Percentiles rank a stretch among this genome's conserved stretches.
These are phyloP conservation scores for Eulacestoma nigropectus DNA, from an alignment of 2,113 vertebrate genomes.

Conservation along the genomic window DNA sequence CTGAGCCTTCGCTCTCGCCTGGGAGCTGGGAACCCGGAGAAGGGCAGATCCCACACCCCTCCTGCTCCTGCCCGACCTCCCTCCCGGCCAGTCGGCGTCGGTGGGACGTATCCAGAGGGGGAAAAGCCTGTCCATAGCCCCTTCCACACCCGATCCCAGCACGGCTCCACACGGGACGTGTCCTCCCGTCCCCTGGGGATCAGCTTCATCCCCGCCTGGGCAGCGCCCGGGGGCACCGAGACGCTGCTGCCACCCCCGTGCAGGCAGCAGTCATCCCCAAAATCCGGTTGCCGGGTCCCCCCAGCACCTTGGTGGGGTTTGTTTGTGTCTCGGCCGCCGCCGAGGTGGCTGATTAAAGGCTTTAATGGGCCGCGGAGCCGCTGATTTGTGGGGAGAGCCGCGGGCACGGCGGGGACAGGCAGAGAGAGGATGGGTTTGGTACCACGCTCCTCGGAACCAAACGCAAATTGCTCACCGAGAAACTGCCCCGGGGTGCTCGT, in stretches of 20 bases:
- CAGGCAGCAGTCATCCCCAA: background rate
- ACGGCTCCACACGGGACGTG: accelerated
- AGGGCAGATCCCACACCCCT: too few species aligned
- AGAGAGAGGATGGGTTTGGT: background rate
- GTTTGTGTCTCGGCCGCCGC: background rate
- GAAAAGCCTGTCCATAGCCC: background rate
- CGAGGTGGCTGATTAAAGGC: background rate
- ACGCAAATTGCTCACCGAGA: background rate
- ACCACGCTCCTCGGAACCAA: background rate
- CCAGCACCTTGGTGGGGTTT: accelerated
- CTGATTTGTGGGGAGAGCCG: background rate
- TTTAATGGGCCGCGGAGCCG: background rate
- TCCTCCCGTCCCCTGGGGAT: background rate
- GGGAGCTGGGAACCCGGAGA: background rate
- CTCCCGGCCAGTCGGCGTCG: accelerated
- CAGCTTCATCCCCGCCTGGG: accelerated
- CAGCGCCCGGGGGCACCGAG: accelerated
- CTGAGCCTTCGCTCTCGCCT: accelerated
- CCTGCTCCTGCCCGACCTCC: background rate
- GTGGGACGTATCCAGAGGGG: accelerated
- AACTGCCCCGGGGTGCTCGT: background rate
- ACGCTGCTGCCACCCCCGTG: background rate
- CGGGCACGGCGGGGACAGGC: background rate
- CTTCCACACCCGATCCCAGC: background rate
- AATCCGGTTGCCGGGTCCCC: accelerated